Evolutionary conservation across 2,797 vertebrate species (phyloP), one percentile per base, ranked within the genome.

Genomic region (Tapirus indicus): DNA sequence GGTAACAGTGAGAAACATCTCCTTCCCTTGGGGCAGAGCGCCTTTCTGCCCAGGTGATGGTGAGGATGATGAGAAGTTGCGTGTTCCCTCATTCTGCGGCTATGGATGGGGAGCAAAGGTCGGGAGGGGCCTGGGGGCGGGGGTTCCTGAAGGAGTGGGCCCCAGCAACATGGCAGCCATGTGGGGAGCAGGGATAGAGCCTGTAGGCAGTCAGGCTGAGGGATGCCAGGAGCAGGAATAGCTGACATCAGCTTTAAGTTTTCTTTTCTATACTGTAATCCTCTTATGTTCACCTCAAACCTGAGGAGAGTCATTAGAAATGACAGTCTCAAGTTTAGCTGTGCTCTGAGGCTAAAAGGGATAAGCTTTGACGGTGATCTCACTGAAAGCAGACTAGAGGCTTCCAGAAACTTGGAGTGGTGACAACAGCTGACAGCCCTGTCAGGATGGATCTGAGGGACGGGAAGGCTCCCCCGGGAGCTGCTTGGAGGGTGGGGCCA

Each of bases 201-300:
- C 2, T 1, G 1, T 1, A 2, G 47, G 29, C 0, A 0, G 32
- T 16, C 2, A 5, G 14, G 25, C 29, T 8, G n/a, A 77, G 29
- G 0, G 1, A 4, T 6, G 56, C n/a, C 27, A 12, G 74, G 52
- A 49, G 49, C 13, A 1, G 23, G 52, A 32, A 20, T 0, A 38
- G 64, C 32, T 17, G 44, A 54, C 9, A 11, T 0, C 1, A 10
- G 29, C 16, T 32, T 58, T 10, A 2, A 0, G 27, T 38, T 82
- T 44, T 82, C 29, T 8, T 29, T 20, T 49, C 41, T 32, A 5
- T 2, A 2, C 2, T 0, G 1, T 1, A n/a, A 32, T 47, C 41
- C 27, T 79, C 54, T 64, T 44, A 4, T 6, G 5, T 41, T 56
- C 12, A 32, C 21, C 25, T 16, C 49, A 27, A 29, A 4, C 56